Conservation (phyloP, 2,113 vertebrate genomes). For the Gallinago jamesoni region DNA sequence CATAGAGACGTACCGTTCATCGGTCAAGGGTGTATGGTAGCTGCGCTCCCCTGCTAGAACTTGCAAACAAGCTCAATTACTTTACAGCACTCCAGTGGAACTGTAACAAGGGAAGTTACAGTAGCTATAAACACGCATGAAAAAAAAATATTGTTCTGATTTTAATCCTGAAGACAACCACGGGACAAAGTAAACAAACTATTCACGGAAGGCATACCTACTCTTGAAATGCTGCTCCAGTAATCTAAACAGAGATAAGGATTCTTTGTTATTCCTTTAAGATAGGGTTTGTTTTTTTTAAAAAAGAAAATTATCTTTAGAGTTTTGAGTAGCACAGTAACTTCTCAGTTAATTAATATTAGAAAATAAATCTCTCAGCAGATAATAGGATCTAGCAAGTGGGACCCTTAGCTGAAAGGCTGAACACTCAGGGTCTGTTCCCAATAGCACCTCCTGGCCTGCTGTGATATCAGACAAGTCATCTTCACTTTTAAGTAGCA, state of each 20-base stretch:
- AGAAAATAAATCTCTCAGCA: not conserved
- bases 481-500: not conserved
- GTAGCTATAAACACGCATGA: not conserved
- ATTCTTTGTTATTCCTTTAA: not conserved
- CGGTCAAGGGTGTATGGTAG: constrained; percentile 92
- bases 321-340: not conserved
- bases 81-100: not conserved
- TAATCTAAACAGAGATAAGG: not conserved
- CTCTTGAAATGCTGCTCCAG: not conserved
- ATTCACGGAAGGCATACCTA: not conserved
- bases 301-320: not conserved
- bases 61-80: constrained; percentile 89
- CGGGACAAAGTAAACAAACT: not conserved
- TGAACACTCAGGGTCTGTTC: not conserved
- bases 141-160: not conserved
- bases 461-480: not conserved
- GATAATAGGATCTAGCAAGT: not conserved
- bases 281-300: too few species aligned
- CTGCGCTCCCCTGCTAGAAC: constrained; percentile 98
- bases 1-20: constrained; percentile 83
- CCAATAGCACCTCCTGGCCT: not conserved
- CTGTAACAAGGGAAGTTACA: not conserved
- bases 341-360: not conserved
- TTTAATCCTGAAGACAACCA: not conserved
- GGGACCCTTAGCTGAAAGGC: not conserved